phyloP scores from a whole-genome alignment of 1,140 invertebrate genomes.

The Eriocheir sinensis region DNA sequence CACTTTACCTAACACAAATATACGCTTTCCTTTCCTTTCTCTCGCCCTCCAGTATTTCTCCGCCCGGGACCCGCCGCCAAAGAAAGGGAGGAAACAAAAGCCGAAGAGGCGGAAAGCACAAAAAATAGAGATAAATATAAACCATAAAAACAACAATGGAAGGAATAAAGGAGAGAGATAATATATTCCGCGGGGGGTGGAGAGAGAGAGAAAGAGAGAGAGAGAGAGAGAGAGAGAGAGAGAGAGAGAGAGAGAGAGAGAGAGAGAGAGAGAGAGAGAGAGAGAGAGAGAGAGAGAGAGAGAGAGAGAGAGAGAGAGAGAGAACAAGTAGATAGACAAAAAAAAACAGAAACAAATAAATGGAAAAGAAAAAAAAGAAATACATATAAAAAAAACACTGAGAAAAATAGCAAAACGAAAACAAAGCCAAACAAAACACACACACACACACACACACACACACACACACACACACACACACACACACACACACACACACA shows the following conservation, averaged over 20 bases:
- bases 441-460: background rate
- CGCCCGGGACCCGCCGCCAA: too few species aligned
- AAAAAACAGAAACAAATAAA: background rate
- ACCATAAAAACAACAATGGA: background rate
- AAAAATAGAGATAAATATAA: background rate
- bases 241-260: background rate
- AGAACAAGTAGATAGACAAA: background rate
- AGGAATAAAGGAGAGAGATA: background rate
- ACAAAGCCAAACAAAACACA: background rate
- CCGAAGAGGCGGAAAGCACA: background rate
- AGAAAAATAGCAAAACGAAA: background rate
- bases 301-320: background rate
- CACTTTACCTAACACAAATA: too few species aligned
- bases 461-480: background rate
- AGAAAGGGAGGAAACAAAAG: background rate
- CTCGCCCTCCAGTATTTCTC: too few species aligned
- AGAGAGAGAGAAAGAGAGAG: background rate
- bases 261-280: background rate
- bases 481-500: background rate
- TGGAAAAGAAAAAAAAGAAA: background rate
- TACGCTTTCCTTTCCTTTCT: too few species aligned
- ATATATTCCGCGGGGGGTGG: background rate
- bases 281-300: background rate
- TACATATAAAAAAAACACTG: background rate
- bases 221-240: background rate